phyloP scores from a whole-genome alignment of 2,113 vertebrate genomes.

The Australoheros scitulus region DNA sequence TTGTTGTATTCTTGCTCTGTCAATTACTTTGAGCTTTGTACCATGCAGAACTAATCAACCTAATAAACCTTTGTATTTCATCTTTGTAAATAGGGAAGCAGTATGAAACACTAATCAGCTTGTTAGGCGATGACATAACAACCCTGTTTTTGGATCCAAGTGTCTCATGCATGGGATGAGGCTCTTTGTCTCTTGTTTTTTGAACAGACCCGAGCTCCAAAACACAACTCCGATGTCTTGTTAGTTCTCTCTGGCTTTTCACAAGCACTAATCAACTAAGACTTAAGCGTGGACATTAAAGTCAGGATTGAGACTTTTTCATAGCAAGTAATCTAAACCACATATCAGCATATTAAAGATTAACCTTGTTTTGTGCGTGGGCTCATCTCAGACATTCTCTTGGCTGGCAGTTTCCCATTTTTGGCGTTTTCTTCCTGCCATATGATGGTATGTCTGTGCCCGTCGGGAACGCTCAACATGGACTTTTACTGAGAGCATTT shows the following conservation, averaged over 20 bases:
- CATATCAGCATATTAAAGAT: neutral
- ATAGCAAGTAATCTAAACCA: neutral
- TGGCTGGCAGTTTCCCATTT: too few relatives aligned
- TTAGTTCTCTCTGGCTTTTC: neutral
- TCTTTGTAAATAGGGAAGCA: neutral
- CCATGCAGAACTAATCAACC: neutral
- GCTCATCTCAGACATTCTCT: neutral
- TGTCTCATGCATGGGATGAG: neutral
- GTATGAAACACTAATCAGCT: neutral
- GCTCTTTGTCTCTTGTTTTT: neutral
- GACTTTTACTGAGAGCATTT: too few relatives aligned
- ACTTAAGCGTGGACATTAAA: neutral
- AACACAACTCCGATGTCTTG: neutral
- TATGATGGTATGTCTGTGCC: too few relatives aligned
- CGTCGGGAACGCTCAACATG: too few relatives aligned
- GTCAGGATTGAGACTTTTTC: neutral
- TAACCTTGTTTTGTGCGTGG: neutral
- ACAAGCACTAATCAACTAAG: neutral
- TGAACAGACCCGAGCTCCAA: neutral
- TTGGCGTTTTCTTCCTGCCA: too few relatives aligned
- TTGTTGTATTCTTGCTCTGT: neutral
- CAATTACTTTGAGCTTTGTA: neutral
- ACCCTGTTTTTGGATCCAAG: neutral
- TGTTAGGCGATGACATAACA: neutral
- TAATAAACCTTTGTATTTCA: neutral